Percentiles rank a stretch among this genome's conserved stretches.
These are phyloP conservation scores for Pammene aurita DNA, from an alignment of 2,888 invertebrate genomes.

Conservation along the genomic window DNA sequence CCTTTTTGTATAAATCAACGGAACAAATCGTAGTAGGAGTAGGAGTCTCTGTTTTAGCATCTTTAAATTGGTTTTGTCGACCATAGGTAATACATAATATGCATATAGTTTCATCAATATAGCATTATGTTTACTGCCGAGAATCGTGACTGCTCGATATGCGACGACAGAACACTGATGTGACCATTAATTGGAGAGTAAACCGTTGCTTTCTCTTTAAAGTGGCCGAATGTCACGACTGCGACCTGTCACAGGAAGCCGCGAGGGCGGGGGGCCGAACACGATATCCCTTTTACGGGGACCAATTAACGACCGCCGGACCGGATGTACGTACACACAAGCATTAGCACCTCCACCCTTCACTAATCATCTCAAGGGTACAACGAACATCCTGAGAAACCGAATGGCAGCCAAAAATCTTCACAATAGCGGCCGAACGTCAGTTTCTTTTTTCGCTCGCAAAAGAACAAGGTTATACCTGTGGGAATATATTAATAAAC, in stretches of 20 bases:
- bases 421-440: constrained; percentile 30
- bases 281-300: constrained; percentile 83
- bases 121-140: constrained; percentile 39
- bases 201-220: constrained; percentile 59
- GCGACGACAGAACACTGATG: constrained; percentile 58
- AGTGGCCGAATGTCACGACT: constrained; percentile 61
- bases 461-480: constrained; percentile 24
- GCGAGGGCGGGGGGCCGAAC: constrained; percentile 64
- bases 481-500: constrained; percentile 19
- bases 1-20: too few species aligned
- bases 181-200: constrained; percentile 62
- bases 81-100: too few species aligned
- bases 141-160: constrained; percentile 50
- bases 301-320: constrained; percentile 80
- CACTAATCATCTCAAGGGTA: constrained; percentile 75
- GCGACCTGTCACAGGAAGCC: constrained; percentile 70
- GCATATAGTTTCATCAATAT: too few species aligned
- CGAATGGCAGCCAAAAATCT: constrained; percentile 55
- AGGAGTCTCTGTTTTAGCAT: too few species aligned
- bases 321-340: constrained; percentile 77
- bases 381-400: constrained; percentile 61
- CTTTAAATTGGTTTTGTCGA: too few species aligned
- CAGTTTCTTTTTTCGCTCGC: constrained; percentile 20
- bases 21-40: too few species aligned
- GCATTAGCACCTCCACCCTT: constrained; percentile 80